Percentiles rank a stretch among this genome's conserved stretches.
Evolutionary conservation across 2,888 invertebrate genomes (phyloP).

Genomic region (Philereme transversata): DNA sequence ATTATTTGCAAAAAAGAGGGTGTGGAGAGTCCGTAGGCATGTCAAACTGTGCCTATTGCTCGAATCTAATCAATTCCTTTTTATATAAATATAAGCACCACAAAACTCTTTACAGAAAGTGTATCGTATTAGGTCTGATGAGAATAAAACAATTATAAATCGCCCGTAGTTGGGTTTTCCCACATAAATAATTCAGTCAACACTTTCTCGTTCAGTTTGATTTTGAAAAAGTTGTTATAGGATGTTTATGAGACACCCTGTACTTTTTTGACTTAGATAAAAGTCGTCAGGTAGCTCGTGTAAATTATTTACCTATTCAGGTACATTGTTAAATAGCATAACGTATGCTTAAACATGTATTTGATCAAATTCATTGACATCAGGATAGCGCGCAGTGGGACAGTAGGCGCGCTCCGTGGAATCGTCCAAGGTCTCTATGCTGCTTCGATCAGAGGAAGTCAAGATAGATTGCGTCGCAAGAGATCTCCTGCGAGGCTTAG

Average conservation of each 20-base stretch:
- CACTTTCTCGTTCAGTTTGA: not conserved
- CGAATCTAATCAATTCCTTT: constrained; percentile 64
- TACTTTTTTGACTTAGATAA: not conserved
- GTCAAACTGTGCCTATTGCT: constrained; percentile 21
- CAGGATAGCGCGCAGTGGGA: constrained; percentile 62
- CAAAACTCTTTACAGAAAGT: constrained; percentile 16
- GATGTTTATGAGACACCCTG: not conserved
- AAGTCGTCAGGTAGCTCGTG: not conserved
- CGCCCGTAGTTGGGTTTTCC: not conserved
- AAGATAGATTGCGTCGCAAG: constrained; percentile 61
- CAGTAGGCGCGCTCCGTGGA: constrained; percentile 63
- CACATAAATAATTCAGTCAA: too few species aligned
- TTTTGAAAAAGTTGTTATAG: not conserved
- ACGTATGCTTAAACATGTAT: constrained; percentile 82
- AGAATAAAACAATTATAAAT: not conserved
- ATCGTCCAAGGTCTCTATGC: constrained; percentile 73
- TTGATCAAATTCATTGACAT: constrained; percentile 75
- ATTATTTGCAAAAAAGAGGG: too few species aligned
- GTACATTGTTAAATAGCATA: not conserved
- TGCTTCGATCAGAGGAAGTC: constrained; percentile 76
- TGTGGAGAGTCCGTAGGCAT: constrained; percentile 7
- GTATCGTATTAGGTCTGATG: not conserved
- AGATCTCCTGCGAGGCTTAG: constrained; percentile 73
- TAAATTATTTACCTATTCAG: constrained; percentile 4
- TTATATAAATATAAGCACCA: constrained; percentile 30